Conservation (phyloP, 2,888 invertebrate species). For the Cordilura impudica region DNA sequence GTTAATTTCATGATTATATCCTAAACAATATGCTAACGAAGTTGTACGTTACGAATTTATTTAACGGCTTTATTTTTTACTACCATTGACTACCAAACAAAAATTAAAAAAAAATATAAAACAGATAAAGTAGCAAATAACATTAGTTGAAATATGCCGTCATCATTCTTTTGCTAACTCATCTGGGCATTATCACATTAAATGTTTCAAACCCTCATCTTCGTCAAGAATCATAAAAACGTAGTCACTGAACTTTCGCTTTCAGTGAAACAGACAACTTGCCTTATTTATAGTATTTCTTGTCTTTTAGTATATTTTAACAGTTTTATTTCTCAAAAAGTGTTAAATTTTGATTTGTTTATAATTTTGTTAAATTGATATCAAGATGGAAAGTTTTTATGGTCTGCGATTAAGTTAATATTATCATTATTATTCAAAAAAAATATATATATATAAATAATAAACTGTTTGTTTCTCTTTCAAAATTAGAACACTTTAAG, state of each 20-base stretch:
- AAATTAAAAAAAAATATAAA: too few species aligned
- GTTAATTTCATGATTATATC: conserved; percentile 1
- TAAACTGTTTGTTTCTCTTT: conserved; percentile 9
- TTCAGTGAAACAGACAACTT: conserved; percentile 7
- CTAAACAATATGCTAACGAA: not conserved
- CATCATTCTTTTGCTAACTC: not conserved
- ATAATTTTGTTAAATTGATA: too few species aligned
- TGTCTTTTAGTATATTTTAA: not conserved
- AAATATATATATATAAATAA: too few species aligned
- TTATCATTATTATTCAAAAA: too few species aligned
- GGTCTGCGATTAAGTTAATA: not conserved
- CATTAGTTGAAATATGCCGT: not conserved
- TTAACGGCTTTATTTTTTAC: not conserved
- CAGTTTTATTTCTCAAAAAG: not conserved
- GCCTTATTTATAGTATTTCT: conserved; percentile 15
- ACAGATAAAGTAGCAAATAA: not conserved
- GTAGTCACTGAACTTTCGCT: conserved; percentile 44
- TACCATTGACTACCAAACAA: not conserved
- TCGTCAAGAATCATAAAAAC: not conserved
- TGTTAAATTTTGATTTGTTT: not conserved
- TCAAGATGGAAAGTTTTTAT: conserved; percentile 11
- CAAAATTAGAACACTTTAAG: conserved; percentile 25
- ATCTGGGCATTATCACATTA: not conserved
- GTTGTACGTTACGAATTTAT: not conserved
- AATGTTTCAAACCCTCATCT: not conserved